A percentile compares a stretch with the other conserved stretches of the same genome.
phyloP scores from a whole-genome alignment of 23 tunicate species.

The Diplosoma virens region DNA sequence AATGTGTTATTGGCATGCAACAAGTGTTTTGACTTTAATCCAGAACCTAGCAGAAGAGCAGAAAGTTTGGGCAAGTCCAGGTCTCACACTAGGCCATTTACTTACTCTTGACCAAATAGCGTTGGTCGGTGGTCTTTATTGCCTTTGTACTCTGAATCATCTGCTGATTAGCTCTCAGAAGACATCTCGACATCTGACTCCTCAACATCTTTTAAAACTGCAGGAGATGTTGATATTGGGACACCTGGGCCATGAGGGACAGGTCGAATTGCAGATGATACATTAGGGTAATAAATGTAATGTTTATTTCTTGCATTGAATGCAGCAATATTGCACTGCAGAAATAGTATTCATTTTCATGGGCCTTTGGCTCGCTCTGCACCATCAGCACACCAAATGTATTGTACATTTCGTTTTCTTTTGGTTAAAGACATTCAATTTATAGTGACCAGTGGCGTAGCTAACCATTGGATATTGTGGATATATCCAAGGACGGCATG shows the following conservation, averaged over 20 bases:
- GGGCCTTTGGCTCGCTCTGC: conserved; percentile 15
- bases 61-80: conserved; percentile 12
- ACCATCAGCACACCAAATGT: conserved; percentile 19
- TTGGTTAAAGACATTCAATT: too few species aligned
- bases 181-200: conserved; percentile 1
- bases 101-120: not conserved
- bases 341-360: conserved; percentile 11
- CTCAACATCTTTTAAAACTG: conserved; percentile 12
- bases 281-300: conserved; percentile 2
- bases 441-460: too few species aligned
- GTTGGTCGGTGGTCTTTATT: conserved; percentile 1
- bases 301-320: too few species aligned
- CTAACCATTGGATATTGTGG: too few species aligned
- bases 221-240: not conserved
- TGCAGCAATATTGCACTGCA: conserved; percentile 15
- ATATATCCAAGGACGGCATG: too few species aligned
- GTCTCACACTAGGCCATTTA: conserved; percentile 6
- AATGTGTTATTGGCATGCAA: not conserved
- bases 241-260: conserved; percentile 26
- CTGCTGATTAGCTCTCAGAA: conserved; percentile 2
- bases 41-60: conserved; percentile 6
- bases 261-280: conserved; percentile 13
- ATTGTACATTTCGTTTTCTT: too few species aligned
- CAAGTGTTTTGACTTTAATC: conserved; percentile 10
- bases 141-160: not conserved